Evolutionary conservation across 2,888 invertebrate genomes (phyloP), one percentile per base, ranked within the genome.

Genomic region (Trypoxylon attenuatum): DNA sequence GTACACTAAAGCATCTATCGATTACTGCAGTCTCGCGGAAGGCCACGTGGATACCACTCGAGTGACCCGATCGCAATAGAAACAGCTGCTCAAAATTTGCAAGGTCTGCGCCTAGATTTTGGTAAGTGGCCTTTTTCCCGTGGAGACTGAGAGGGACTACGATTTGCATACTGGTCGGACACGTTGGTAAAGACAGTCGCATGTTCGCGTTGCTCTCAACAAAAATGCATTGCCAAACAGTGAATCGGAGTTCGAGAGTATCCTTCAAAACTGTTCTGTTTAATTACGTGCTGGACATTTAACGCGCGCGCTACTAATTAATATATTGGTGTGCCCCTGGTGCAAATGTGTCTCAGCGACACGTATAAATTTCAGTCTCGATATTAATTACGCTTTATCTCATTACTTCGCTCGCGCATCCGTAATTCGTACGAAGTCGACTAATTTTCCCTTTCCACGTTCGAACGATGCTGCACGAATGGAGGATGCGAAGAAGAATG

Each of bases 161-260:
- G 39, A 76, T 77, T 81, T 72, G 69, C 81, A 81, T 81, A 80
- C 79, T 56, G 69, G 77, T 72, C 68, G 65, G 70, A 78, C 78
- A 50, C 62, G 65, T 60, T 47, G 5, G 3, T n/a, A 8, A 29
- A 38, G 10, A 43, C n/a, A 15, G 21, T 29, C 42, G 29, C 16
- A 6, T 22, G 23, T 23, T n/a, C n/a, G n/a, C n/a, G n/a, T n/a
- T n/a, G n/a, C n/a, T n/a, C n/a, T n/a, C n/a, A n/a, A n/a, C n/a
- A n/a, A n/a, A n/a, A n/a, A n/a, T n/a, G n/a, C n/a, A n/a, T n/a
- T n/a, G n/a, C n/a, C n/a, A n/a, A n/a, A n/a, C n/a, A n/a, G n/a
- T n/a, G n/a, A n/a, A n/a, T n/a, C n/a, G n/a, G n/a, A n/a, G n/a
- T n/a, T n/a, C n/a, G n/a, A n/a, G n/a, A n/a, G n/a, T n/a, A n/a